Evolutionary conservation across 2,888 invertebrate species (phyloP).

Genomic region (Tetranychus truncatus): DNA sequence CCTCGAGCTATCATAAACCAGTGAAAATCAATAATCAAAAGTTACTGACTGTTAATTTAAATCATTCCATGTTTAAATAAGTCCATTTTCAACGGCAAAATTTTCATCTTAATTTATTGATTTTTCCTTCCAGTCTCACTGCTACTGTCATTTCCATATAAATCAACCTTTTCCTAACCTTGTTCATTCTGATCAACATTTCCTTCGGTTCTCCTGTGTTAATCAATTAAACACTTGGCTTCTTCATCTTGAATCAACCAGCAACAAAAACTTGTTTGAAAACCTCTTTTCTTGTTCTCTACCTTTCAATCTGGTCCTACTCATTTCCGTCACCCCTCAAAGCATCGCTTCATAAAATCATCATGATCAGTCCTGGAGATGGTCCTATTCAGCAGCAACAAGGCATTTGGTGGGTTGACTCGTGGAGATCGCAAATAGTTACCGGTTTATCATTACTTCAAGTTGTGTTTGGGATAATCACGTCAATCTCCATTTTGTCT

Average conservation of each 20-base stretch:
- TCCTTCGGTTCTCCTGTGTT: too few species aligned
- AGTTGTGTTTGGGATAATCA: conserved; percentile 19
- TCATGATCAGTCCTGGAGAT: background rate
- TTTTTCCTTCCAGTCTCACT: background rate
- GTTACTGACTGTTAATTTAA: too few species aligned
- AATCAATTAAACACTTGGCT: too few species aligned
- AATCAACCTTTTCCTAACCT: background rate
- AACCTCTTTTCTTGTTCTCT: too few species aligned
- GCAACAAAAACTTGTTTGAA: too few species aligned
- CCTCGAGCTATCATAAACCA: too few species aligned
- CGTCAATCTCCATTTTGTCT: conserved; percentile 12
- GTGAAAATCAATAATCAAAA: too few species aligned
- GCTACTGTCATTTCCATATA: background rate
- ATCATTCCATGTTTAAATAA: too few species aligned
- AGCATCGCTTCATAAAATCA: background rate
- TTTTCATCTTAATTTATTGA: background rate
- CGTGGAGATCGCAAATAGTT: conserved; percentile 21
- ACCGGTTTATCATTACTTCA: conserved; percentile 17
- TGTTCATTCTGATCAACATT: too few species aligned
- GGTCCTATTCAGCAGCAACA: background rate
- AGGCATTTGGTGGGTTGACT: conserved; percentile 19
- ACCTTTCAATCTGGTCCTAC: too few species aligned
- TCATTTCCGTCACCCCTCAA: background rate
- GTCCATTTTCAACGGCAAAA: too few species aligned
- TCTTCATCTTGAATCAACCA: too few species aligned